Evolutionary conservation across 92 coral and sea anemone genomes (phyloP).

Genomic region (Paramuricea clavata): DNA sequence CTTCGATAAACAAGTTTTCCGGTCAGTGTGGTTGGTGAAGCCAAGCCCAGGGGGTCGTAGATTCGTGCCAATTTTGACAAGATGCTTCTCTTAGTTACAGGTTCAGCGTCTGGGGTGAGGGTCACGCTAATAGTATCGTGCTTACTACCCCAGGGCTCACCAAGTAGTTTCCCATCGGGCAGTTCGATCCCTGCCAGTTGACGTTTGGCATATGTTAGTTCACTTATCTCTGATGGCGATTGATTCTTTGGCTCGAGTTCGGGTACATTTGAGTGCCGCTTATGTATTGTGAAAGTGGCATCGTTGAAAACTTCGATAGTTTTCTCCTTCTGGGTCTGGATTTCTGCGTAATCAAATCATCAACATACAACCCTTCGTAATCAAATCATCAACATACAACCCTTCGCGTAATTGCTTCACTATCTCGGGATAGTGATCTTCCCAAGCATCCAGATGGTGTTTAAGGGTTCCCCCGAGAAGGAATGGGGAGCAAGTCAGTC

Average conservation of each 20-base stretch:
- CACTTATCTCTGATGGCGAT: constrained; percentile 31
- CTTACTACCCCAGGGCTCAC: constrained; percentile 64
- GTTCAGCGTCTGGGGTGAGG: constrained; percentile 34
- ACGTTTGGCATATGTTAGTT: constrained; percentile 63
- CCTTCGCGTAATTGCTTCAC: background rate
- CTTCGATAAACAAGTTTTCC: constrained; percentile 69
- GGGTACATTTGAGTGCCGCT: constrained; percentile 59
- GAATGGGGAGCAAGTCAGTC: background rate
- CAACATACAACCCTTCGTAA: background rate
- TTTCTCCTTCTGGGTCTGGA: constrained; percentile 15
- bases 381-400: background rate
- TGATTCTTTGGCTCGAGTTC: constrained; percentile 53
- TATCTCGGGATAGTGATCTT: background rate
- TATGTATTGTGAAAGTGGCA: constrained; percentile 55
- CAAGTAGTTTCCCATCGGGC: constrained; percentile 55
- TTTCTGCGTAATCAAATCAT: no score
- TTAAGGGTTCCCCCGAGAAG: no score
- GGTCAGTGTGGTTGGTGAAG: constrained; percentile 56
- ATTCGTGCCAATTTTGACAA: constrained; percentile 62
- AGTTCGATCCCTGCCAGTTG: constrained; percentile 62
- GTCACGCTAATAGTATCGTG: constrained; percentile 60
- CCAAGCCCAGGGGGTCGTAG: constrained; percentile 71
- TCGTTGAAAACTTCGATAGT: constrained; percentile 60
- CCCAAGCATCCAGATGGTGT: no score
- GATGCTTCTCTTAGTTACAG: constrained; percentile 69